Percentiles rank a stretch among this genome's conserved stretches.
Evolutionary conservation across 2,113 vertebrate genomes (phyloP).

Genomic region (Spea bombifrons): DNA sequence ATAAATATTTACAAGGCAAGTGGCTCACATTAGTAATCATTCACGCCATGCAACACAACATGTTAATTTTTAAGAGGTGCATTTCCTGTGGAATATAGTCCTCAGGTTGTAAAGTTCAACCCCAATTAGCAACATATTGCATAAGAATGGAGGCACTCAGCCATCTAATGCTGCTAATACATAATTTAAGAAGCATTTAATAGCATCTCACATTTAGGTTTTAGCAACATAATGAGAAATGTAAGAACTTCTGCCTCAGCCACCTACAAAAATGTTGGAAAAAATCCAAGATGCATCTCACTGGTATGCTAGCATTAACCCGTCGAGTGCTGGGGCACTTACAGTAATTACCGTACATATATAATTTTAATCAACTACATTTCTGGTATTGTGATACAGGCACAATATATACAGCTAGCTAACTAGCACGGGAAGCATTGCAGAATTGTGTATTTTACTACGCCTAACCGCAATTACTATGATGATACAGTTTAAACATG

Average conservation of each 20-base stretch:
- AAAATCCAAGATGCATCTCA: background rate
- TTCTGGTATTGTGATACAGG: no score
- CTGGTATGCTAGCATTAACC: background rate
- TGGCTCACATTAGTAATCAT: constrained; percentile 4
- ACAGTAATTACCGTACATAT: no score
- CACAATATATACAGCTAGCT: no score
- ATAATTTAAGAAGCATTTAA: constrained; percentile 45
- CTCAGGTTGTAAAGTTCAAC: constrained; percentile 42
- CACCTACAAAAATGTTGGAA: constrained; percentile 27
- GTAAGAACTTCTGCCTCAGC: constrained; percentile 16
- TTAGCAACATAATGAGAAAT: constrained; percentile 43
- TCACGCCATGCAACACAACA: constrained; percentile 20
- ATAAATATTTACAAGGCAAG: background rate
- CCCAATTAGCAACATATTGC: constrained; percentile 44
- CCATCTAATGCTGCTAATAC: constrained; percentile 46
- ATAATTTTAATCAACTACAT: no score
- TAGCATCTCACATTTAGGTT: constrained; percentile 46
- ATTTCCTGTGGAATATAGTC: constrained; percentile 34
- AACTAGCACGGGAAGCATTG: no score
- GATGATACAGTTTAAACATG: no score
- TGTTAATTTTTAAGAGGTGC: constrained; percentile 27
- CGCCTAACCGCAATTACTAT: no score
- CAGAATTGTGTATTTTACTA: no score
- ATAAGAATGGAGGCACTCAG: constrained; percentile 41
- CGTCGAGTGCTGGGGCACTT: no score